phyloP scores from a whole-genome alignment of 2,113 vertebrate species.

The Notarius lentiginosus region DNA sequence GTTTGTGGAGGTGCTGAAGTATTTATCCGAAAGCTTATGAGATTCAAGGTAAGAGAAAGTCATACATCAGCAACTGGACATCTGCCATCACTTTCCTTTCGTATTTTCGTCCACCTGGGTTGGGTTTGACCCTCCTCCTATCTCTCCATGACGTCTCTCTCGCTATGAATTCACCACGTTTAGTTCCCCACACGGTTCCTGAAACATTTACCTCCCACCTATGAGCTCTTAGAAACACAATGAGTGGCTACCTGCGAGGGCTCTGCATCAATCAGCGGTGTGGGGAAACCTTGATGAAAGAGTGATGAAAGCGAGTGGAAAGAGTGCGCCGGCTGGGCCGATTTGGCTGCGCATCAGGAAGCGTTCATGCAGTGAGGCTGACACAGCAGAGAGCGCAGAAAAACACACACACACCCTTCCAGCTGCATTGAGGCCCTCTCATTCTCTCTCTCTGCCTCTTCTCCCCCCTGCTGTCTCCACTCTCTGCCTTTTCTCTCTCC shows the following conservation, averaged over 20 bases:
- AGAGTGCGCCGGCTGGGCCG: slow-evolving; percentile 50
- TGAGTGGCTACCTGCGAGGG: slow-evolving; percentile 58
- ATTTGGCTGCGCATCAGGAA: slow-evolving; percentile 56
- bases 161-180: slow-evolving; percentile 41
- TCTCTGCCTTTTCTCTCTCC: neutral
- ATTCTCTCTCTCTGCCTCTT: slow-evolving; percentile 12
- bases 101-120: neutral
- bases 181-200: slow-evolving; percentile 55
- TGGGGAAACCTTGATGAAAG: slow-evolving; percentile 58
- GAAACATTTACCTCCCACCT: slow-evolving; percentile 73
- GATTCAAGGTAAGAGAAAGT: neutral
- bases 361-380: slow-evolving; percentile 30
- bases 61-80: neutral
- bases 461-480: too few species aligned
- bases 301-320: slow-evolving; percentile 54
- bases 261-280: slow-evolving; percentile 63
- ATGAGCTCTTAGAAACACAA: slow-evolving; percentile 68
- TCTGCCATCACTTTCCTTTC: neutral
- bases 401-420: neutral
- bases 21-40: neutral
- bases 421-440: slow-evolving; percentile 10
- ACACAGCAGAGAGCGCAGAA: slow-evolving; percentile 22
- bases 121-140: neutral
- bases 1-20: neutral
- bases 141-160: slow-evolving; percentile 16